phyloP scores from a whole-genome alignment of 2,888 invertebrate genomes.

The Reticulitermes lucifugus region DNA sequence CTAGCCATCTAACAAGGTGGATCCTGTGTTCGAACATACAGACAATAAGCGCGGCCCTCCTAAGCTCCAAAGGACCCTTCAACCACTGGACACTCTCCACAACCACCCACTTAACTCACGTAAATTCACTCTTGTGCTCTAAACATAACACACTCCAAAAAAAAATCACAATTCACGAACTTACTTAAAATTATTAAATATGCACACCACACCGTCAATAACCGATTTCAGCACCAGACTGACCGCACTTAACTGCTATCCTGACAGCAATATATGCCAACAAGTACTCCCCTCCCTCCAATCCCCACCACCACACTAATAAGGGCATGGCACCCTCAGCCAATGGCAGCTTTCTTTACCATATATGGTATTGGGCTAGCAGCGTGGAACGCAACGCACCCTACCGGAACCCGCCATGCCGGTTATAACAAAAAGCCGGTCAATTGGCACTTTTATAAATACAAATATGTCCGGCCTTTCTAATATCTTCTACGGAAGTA shows the following conservation, averaged over 20 bases:
- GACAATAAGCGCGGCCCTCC: background rate
- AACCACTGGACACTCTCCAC: background rate
- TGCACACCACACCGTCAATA: background rate
- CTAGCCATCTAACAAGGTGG: too few relatives aligned
- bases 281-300: constrained; percentile 63
- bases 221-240: constrained; percentile 47
- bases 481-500: background rate
- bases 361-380: constrained; percentile 76
- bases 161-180: background rate
- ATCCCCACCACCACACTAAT: constrained; percentile 64
- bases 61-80: background rate
- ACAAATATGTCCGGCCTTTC: constrained; percentile 27
- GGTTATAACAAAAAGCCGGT: constrained; percentile 28
- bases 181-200: constrained; percentile 18
- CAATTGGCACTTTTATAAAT: constrained; percentile 10
- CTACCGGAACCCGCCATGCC: constrained; percentile 48
- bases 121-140: background rate
- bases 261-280: constrained; percentile 51
- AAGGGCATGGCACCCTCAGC: constrained; percentile 59
- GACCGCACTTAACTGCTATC: constrained; percentile 52
- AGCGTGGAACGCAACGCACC: constrained; percentile 49
- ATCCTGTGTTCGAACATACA: background rate
- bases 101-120: background rate
- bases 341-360: constrained; percentile 81
- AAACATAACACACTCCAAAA: background rate